phyloP scores from a whole-genome alignment of 2,888 invertebrate genomes.

The Coenonympha arcania region DNA sequence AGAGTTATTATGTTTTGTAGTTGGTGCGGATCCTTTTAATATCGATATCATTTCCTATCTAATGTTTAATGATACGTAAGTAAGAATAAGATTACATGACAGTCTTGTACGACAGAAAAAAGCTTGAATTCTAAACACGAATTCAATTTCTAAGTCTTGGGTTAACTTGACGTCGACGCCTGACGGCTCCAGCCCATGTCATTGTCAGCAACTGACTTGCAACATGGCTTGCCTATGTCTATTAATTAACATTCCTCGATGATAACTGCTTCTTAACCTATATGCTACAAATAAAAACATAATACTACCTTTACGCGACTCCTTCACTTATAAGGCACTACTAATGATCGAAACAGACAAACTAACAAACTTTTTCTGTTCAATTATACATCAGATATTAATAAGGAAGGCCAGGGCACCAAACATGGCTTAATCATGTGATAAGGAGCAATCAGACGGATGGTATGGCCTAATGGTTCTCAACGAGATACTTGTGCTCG shows the following conservation, averaged over 20 bases:
- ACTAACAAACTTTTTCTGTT: constrained; percentile 23
- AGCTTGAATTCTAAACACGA: too few relatives aligned
- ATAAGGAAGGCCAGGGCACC: constrained; percentile 14
- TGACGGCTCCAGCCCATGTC: not conserved
- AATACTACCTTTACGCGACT: not conserved
- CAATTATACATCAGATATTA: constrained; percentile 20
- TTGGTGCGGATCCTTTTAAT: too few relatives aligned
- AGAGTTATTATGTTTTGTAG: too few relatives aligned
- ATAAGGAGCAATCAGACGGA: constrained; percentile 12
- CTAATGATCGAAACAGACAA: constrained; percentile 19
- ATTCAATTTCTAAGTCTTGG: too few relatives aligned
- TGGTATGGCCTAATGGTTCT: constrained; percentile 10
- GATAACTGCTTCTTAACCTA: not conserved
- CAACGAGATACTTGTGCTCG: not conserved
- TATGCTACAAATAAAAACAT: not conserved
- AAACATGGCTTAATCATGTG: constrained; percentile 20
- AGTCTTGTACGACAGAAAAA: too few relatives aligned
- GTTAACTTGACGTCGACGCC: too few relatives aligned
- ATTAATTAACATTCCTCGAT: constrained; percentile 1
- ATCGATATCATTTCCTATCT: too few relatives aligned
- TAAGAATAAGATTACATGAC: too few relatives aligned
- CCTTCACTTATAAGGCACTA: constrained; percentile 15
- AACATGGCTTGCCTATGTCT: not conserved
- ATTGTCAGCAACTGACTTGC: not conserved
- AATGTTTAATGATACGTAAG: too few relatives aligned